These are phyloP conservation scores for Chloroceryle aenea DNA, from an alignment of 2,113 vertebrate species.

Conservation along the genomic window DNA sequence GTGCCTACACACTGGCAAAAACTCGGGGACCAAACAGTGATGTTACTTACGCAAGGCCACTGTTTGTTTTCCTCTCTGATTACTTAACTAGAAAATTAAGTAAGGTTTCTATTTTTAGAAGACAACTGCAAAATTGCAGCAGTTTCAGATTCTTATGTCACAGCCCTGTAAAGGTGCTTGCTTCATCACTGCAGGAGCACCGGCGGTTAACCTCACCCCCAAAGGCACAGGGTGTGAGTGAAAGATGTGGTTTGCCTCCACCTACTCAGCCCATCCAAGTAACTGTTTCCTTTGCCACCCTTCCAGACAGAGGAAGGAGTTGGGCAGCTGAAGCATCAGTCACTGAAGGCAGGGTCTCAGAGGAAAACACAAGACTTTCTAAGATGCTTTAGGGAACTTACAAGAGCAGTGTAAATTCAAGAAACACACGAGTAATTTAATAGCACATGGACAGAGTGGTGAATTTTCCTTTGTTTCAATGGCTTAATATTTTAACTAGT, in stretches of 20 bases:
- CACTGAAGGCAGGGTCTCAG: neutral
- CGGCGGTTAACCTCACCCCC: fast-evolving
- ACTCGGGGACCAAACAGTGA: fast-evolving
- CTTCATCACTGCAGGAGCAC: neutral
- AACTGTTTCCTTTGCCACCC: fast-evolving
- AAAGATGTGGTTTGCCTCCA: neutral
- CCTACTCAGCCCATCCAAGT: neutral
- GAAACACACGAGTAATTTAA: neutral
- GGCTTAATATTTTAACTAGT: neutral
- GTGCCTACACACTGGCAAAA: neutral
- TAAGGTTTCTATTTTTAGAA: neutral
- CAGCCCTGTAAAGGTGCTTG: too few species aligned
- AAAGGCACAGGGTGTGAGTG: fast-evolving
- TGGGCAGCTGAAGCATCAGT: neutral
- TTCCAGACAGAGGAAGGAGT: neutral
- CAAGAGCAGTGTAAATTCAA: neutral
- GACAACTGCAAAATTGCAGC: neutral
- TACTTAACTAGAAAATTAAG: neutral
- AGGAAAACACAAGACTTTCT: neutral
- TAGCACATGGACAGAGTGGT: neutral
- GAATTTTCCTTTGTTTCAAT: neutral
- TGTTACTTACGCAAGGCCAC: fast-evolving
- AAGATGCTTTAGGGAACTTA: neutral
- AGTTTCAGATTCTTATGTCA: neutral
- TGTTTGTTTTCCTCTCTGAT: neutral